Base-by-base conservation (phyloP, 2,888 invertebrate species). In the Napeogenes sylphis region DNA sequence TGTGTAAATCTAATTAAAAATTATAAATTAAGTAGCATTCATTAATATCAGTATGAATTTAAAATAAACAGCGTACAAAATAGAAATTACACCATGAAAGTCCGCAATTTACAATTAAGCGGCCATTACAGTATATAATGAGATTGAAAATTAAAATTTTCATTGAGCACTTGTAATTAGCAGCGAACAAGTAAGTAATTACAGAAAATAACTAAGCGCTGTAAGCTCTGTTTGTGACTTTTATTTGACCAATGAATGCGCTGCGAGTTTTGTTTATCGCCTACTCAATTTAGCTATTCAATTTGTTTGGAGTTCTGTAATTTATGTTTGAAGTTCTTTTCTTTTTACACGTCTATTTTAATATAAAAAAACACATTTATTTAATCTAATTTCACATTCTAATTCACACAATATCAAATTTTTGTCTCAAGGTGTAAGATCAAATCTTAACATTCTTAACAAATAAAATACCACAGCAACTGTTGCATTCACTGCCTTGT, bases 91-190 rank as follows among this genome's bases (percentile, higher is more conserved):
- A 30, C 51, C 30, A 51, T 30, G 21, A 30, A 51, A 51, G 8
- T 51, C 51, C 51, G 51, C 51, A 51, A 51, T 51, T 51, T 51
- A 51, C 51, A 51, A 51, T 51, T 51, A 51, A 21, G 51, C 51
- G 30, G 21, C 51, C 51, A 51, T 51, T 51, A 51, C 51, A n/a
- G 51, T 51, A 51, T 30, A 51, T 51, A 51, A 51, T 51, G 51
- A 51, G 61, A 56, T 56, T 56, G 61, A 56, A 56, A 61, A 61
- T 61, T 61, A 51, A 51, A 51, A 61, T 61, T 61, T 53, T 51
- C 45, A 53, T 51, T 35, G 51, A 56, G 45, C 56, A 47, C 58
- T 61, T 56, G 61, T 64, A 64, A 64, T 61, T 61, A 64, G 45
- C 56, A 55, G 42, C 13, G 55, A 14, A 54, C 59, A 59, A 57